Percentiles rank a stretch among this genome's conserved stretches.
These are phyloP conservation scores for Acipenser ruthenus DNA, from an alignment of 2,797 vertebrate genomes.

Conservation along the genomic window DNA sequence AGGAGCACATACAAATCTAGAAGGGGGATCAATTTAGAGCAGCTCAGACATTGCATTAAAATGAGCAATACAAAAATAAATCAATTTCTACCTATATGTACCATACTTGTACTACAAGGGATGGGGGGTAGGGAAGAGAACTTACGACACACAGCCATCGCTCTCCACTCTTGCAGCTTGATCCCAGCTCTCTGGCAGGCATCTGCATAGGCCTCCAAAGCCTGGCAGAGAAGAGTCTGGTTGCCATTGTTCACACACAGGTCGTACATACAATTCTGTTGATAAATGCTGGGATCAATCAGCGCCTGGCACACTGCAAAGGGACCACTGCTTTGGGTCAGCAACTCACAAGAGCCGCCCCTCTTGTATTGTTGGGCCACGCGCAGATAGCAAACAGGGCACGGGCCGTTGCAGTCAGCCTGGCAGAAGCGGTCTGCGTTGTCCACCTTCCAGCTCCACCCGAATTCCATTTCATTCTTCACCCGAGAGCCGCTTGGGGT, in stretches of 20 bases:
- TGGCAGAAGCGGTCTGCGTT: no score
- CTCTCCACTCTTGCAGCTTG: not conserved
- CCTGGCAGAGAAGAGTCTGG: conserved; percentile 3
- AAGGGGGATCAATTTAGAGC: no score
- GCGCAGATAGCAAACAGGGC: no score
- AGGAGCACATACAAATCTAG: no score
- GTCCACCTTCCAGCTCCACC: conserved; percentile 41
- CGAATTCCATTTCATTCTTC: conserved; percentile 26
- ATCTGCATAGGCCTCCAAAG: conserved; percentile 15
- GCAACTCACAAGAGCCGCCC: conserved; percentile 9
- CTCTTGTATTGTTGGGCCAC: not conserved
- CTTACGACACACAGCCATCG: conserved; percentile 18
- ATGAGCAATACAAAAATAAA: no score
- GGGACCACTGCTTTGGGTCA: conserved; percentile 1
- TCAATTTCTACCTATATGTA: no score
- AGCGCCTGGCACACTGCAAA: conserved; percentile 9
- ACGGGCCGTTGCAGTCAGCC: no score
- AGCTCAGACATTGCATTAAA: no score
- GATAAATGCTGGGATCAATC: conserved; percentile 14
- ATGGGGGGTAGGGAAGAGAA: not conserved
- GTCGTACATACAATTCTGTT: conserved; percentile 16
- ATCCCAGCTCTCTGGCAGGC: conserved; percentile 19
- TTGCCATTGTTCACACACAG: not conserved
- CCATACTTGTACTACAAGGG: no score
- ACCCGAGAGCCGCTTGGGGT: not conserved